Percentiles rank a stretch among this genome's conserved stretches.
phyloP scores from a whole-genome alignment of 2,888 invertebrate species.

The Candidula unifasciata region DNA sequence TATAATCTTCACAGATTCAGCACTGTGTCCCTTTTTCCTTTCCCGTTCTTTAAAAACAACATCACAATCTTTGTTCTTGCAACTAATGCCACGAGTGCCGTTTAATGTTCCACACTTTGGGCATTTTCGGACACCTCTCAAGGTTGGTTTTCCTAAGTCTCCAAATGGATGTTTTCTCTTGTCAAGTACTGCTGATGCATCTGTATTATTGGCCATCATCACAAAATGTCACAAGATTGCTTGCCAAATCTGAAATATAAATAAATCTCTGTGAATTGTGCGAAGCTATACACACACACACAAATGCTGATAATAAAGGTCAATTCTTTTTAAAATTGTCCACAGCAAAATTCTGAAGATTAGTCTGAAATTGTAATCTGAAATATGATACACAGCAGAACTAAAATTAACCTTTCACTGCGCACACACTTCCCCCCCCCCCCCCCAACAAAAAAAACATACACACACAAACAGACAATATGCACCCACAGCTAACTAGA shows the following conservation, averaged over 20 bases:
- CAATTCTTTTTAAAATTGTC: too few species aligned
- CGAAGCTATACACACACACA: too few species aligned
- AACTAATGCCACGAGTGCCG: conserved; percentile 86
- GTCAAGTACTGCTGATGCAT: conserved; percentile 53
- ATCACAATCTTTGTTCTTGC: conserved; percentile 86
- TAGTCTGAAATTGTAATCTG: too few species aligned
- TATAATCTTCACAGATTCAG: conserved; percentile 84
- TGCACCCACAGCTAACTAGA: too few species aligned
- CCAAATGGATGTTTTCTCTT: conserved; percentile 78
- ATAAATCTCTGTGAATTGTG: not conserved
- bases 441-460: too few species aligned
- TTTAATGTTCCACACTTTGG: conserved; percentile 86
- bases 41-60: conserved; percentile 82
- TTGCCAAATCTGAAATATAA: conserved; percentile 14
- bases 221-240: conserved; percentile 2
- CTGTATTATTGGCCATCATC: conserved; percentile 17
- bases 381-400: too few species aligned
- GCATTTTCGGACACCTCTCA: conserved; percentile 86
- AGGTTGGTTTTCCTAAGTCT: conserved; percentile 83
- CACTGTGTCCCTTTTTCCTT: conserved; percentile 80
- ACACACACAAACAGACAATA: too few species aligned
- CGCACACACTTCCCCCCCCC: too few species aligned
- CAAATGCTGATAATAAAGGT: too few species aligned
- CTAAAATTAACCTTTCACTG: too few species aligned
- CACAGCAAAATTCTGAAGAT: too few species aligned